Conservation (phyloP, 2,113 vertebrate species). For the Dipodomys merriami region DNA sequence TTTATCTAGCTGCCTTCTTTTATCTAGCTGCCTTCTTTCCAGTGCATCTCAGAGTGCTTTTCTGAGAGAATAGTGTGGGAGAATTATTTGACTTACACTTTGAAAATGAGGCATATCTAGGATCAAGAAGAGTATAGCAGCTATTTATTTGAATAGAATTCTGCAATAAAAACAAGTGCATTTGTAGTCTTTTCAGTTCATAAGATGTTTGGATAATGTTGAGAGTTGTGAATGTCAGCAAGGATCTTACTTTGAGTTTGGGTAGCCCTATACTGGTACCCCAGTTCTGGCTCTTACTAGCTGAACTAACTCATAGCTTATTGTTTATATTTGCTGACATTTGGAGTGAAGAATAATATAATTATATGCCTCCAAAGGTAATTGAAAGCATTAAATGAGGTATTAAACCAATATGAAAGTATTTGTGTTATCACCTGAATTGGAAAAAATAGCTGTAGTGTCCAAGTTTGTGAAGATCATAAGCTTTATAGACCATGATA, state of each 20-base stretch:
- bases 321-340: constrained; percentile 21
- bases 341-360: not conserved
- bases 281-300: not conserved
- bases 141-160: constrained; percentile 29
- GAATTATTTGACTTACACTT: constrained; percentile 40
- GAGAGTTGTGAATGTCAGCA: not conserved
- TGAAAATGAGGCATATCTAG: not conserved
- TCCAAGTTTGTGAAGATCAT: too few species aligned
- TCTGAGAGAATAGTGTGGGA: constrained; percentile 9
- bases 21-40: constrained; percentile 55
- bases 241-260: not conserved
- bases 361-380: not conserved
- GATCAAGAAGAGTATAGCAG: constrained; percentile 5
- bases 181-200: constrained; percentile 14
- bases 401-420: not conserved
- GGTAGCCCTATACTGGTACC: not conserved
- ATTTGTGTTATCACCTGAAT: not conserved
- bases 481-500: too few species aligned
- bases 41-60: constrained; percentile 48
- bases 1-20: constrained; percentile 63
- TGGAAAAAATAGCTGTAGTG: too few species aligned
- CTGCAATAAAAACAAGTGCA: not conserved
- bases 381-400: constrained; percentile 13
- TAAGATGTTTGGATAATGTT: not conserved
- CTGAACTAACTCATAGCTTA: not conserved